Evolutionary conservation across 2,113 vertebrate genomes (phyloP).

Genomic region (Mobula birostris): DNA sequence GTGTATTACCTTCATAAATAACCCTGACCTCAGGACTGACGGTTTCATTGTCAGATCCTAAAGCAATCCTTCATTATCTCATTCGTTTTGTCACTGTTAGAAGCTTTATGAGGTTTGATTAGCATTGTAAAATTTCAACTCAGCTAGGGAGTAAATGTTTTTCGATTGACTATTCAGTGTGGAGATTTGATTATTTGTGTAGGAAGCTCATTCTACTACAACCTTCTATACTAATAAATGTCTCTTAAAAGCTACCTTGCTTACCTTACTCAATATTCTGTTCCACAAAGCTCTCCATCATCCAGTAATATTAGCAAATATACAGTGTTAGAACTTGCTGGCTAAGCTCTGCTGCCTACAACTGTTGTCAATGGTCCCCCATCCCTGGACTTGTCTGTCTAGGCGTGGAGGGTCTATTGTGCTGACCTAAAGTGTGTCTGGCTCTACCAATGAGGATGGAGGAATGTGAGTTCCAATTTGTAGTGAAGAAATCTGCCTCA

Average conservation of each 20-base stretch:
- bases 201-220: neutral
- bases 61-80: neutral
- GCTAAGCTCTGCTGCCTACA: too few species aligned
- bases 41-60: neutral
- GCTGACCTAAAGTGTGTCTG: too few species aligned
- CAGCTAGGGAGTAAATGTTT: neutral
- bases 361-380: too few species aligned
- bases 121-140: neutral
- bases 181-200: neutral
- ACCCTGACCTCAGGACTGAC: neutral
- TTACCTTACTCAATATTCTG: neutral
- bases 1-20: neutral
- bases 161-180: neutral
- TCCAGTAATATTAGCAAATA: neutral
- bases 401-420: too few species aligned
- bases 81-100: neutral
- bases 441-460: too few species aligned
- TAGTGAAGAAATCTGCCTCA: too few species aligned
- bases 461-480: too few species aligned
- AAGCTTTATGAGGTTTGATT: neutral
- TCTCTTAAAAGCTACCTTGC: neutral
- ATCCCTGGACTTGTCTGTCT: too few species aligned
- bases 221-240: neutral
- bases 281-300: too few species aligned
- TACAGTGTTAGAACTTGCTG: too few species aligned